Evolutionary conservation across 2,113 vertebrate genomes (phyloP).

Genomic region (Neolamprologus variostigma): DNA sequence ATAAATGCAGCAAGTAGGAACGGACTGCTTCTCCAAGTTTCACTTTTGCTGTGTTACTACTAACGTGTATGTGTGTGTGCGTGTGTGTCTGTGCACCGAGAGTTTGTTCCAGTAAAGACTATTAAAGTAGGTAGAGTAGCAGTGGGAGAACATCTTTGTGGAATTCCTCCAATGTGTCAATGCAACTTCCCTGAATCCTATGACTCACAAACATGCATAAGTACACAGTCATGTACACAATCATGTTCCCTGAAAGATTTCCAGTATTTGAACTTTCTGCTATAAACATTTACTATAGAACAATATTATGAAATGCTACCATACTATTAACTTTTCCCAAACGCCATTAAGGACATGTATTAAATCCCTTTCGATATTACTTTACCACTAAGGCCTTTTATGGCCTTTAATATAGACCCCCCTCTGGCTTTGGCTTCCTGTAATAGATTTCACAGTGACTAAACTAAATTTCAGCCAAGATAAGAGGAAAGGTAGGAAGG

Average conservation of each 20-base stretch:
- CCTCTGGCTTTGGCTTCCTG: not conserved
- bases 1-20: constrained; percentile 21
- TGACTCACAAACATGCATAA: constrained; percentile 53
- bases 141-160: constrained; percentile 22
- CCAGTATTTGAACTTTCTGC: not conserved
- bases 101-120: constrained; percentile 54
- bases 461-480: constrained; percentile 36
- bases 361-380: not conserved
- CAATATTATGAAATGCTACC: not conserved
- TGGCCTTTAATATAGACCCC: not conserved
- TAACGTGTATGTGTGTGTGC: not conserved
- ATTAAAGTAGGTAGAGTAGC: constrained; percentile 1
- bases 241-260: not conserved
- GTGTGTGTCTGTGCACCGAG: not conserved
- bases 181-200: constrained; percentile 63
- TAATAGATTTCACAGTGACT: constrained; percentile 31
- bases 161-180: constrained; percentile 65
- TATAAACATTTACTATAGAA: not conserved
- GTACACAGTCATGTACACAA: not conserved
- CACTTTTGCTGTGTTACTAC: constrained; percentile 20
- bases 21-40: constrained; percentile 22
- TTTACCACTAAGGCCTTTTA: not conserved
- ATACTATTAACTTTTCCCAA: not conserved
- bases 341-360: not conserved
- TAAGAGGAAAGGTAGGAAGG: constrained; percentile 19